A percentile compares a stretch with the other conserved stretches of the same genome.
Evolutionary conservation across 2,113 vertebrate genomes (phyloP).

Genomic region (Caloenas nicobarica): DNA sequence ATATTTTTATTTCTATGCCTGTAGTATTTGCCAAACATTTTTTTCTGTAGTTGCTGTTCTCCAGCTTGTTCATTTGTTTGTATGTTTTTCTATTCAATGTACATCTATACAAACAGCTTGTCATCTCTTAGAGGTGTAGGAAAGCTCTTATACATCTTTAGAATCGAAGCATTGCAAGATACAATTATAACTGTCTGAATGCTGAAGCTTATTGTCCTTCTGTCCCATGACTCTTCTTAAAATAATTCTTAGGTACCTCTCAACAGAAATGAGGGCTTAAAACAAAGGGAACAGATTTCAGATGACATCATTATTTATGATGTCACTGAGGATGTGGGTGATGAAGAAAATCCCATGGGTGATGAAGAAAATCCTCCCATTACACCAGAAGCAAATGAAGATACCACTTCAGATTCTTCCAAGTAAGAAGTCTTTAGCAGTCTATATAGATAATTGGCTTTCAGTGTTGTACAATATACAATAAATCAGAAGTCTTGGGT

Average conservation of each 20-base stretch:
- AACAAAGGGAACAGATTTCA: conserved; percentile 80
- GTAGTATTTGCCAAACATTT: neutral
- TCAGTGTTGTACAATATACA: neutral
- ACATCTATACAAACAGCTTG: neutral
- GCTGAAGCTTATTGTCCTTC: neutral
- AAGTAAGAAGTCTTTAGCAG: conserved; percentile 70
- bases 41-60: neutral
- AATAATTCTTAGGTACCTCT: conserved; percentile 74
- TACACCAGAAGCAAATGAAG: conserved; percentile 77
- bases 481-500: neutral
- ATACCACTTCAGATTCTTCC: conserved; percentile 72
- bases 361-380: conserved; percentile 76
- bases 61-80: neutral
- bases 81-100: neutral
- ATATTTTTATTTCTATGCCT: neutral
- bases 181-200: neutral
- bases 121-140: neutral
- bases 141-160: neutral
- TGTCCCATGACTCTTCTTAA: neutral
- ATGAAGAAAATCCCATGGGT: conserved; percentile 63
- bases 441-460: neutral
- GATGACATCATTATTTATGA: conserved; percentile 96
- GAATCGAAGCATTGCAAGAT: neutral
- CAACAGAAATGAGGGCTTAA: conserved; percentile 79
- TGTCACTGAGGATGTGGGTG: conserved; percentile 79